Percentiles rank a stretch among this genome's conserved stretches.
Conservation (phyloP, 2,113 vertebrate species). For the Dunckerocampus dactyliophorus region DNA sequence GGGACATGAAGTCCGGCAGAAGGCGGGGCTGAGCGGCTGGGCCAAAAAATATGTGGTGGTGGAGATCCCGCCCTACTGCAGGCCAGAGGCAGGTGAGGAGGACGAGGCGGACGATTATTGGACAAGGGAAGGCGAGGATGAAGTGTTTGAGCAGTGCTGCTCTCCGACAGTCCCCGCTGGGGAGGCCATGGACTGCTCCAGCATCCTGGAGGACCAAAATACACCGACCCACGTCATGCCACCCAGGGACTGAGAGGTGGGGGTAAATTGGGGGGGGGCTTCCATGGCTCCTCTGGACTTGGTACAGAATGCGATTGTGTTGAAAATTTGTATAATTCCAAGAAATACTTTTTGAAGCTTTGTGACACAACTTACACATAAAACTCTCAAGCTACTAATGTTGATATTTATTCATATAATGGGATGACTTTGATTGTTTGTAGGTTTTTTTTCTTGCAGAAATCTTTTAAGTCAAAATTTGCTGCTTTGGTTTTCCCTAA, state of each 20-base stretch:
- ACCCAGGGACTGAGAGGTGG: conserved; percentile 4
- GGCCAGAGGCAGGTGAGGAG: conserved; percentile 40
- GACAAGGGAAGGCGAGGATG: conserved; percentile 24
- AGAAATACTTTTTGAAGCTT: not conserved
- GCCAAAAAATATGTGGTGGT: conserved; percentile 82
- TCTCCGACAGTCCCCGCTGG: conserved; percentile 44
- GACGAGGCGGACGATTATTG: conserved; percentile 4
- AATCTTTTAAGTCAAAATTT: not conserved
- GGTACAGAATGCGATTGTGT: too few species aligned
- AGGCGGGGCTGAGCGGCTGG: conserved; percentile 71
- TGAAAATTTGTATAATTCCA: not conserved
- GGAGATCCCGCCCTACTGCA: conserved; percentile 87
- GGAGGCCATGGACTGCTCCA: conserved; percentile 89
- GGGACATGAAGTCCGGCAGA: conserved; percentile 72
- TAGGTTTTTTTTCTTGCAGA: not conserved
- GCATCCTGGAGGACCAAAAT: conserved; percentile 70
- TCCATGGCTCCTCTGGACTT: too few species aligned
- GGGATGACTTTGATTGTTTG: conserved; percentile 48
- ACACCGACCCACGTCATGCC: not conserved
- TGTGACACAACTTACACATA: not conserved
- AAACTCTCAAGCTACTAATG: not conserved
- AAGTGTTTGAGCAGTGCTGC: conserved; percentile 49
- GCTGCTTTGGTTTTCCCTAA: not conserved
- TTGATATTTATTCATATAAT: conserved; percentile 52
- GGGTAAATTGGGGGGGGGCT: too few species aligned